These are phyloP conservation scores for Spinus pinus DNA, from an alignment of 2,797 vertebrate species.

Conservation along the genomic window DNA sequence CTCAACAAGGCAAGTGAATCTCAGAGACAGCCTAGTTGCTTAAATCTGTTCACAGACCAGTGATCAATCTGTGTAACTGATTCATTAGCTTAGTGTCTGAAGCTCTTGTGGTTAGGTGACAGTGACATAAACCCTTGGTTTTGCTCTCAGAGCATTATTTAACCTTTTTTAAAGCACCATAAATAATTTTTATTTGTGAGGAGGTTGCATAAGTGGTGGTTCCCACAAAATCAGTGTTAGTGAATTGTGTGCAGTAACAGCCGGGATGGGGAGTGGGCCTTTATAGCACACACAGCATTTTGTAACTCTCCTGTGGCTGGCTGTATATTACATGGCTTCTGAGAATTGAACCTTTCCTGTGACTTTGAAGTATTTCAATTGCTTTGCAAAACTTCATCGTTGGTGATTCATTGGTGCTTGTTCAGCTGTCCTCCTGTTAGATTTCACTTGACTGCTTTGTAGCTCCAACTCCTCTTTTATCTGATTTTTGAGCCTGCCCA, in stretches of 20 bases:
- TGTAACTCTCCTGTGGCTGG: neutral
- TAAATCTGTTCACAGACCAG: neutral
- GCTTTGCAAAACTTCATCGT: neutral
- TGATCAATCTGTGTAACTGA: neutral
- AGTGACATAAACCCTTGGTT: neutral
- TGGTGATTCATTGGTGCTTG: neutral
- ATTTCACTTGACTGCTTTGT: neutral
- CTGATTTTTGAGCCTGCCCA: neutral
- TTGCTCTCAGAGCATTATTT: neutral
- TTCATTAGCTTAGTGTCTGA: neutral
- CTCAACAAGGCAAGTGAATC: neutral
- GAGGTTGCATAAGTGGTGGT: neutral
- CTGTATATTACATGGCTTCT: neutral
- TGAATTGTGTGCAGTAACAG: rapidly evolving
- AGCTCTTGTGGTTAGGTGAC: neutral
- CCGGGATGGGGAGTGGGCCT: neutral
- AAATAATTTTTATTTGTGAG: neutral
- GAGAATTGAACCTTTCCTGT: neutral
- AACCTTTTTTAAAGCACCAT: neutral
- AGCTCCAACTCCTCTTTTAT: neutral
- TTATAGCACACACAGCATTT: rapidly evolving
- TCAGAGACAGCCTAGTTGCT: neutral
- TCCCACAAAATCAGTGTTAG: neutral
- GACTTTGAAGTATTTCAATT: neutral
- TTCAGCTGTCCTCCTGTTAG: neutral